phyloP scores from a whole-genome alignment of 2,888 invertebrate species.

The Pseudeuparius sepicola region DNA sequence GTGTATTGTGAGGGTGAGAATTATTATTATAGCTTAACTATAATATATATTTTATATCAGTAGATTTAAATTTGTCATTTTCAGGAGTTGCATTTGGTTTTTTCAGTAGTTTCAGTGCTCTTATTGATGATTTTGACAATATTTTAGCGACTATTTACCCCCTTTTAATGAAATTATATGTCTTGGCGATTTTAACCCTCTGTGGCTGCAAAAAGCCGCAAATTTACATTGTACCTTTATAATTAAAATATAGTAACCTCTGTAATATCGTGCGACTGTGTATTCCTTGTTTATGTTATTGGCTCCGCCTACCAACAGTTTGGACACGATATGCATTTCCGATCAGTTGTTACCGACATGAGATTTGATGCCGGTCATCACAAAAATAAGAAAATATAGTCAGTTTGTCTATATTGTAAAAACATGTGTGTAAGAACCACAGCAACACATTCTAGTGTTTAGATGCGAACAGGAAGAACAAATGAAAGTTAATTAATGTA shows the following conservation, averaged over 20 bases:
- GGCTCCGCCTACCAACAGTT: constrained; percentile 3
- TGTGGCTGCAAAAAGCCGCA: constrained; percentile 3
- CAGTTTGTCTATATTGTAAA: constrained; percentile 1
- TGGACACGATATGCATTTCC: neutral
- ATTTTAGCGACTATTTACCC: no score
- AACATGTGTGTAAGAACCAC: constrained; percentile 2
- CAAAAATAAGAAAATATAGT: neutral
- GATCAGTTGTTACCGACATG: no score
- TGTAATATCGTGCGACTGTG: constrained; percentile 1
- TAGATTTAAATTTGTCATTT: no score
- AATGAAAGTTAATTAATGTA: neutral
- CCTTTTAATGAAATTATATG: no score
- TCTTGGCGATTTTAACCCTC: constrained; percentile 1
- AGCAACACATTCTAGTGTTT: neutral
- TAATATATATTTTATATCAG: no score
- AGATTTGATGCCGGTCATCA: constrained; percentile 1
- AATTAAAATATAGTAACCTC: constrained; percentile 2
- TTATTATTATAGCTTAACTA: no score
- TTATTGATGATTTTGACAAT: no score
- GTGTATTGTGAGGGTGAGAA: no score
- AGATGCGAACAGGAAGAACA: no score
- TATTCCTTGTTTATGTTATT: constrained; percentile 3
- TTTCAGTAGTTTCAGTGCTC: no score
- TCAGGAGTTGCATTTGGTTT: no score
- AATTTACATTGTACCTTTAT: neutral